Base-by-base conservation (phyloP, 2,113 vertebrate species). In the Smithornis capensis region DNA sequence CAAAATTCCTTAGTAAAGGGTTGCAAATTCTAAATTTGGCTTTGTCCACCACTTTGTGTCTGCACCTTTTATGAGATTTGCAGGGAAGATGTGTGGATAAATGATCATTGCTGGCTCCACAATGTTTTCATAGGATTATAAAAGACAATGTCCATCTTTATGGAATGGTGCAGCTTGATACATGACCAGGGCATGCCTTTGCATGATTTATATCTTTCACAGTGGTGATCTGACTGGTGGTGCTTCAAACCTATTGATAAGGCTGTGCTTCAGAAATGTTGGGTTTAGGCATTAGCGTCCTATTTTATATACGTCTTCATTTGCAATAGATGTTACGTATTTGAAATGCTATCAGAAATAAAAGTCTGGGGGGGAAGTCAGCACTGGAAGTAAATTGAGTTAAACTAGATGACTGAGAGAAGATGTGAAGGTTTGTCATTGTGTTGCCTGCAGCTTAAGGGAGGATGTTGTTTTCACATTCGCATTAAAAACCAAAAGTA, bases 401-500 rank as follows among this genome's bases (percentile, higher is more conserved):
- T 86, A 70, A 90, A 68, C 17, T 42, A 35, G 75, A 52, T 55
- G 73, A 76, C 68, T 77, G 67, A 88, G 91, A 85, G 78, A 62
- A 75, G 45, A 55, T 40, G 60, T 40, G 63, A 77, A 94, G 71
- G 78, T 88, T 87, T 92, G 82, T 90, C 55, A 8, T 12, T 21
- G 15, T 0, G 0, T 59, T 0, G 7, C 67, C 50, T 37, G 78
- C 70, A 90, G 82, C 16, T 1, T 56, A 38, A 82, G 52, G 74
- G 67, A 76, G 47, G 57, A 27, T 85, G 50, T 53, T 80, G 60
- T 90, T 74, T 38, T 19, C 1, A 0, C 35, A 56, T 50, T 69
- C 47, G 16, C 1, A 1, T 62, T 79, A 50, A 55, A 83, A 92
- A 87, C 21, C 40, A 62, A 5, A 62, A 89, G 40, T 49, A n/a